Percentiles rank a stretch among this genome's conserved stretches.
These are phyloP conservation scores for Hydroisotoma schaefferi DNA, from an alignment of 2,888 invertebrate genomes.

Conservation along the genomic window DNA sequence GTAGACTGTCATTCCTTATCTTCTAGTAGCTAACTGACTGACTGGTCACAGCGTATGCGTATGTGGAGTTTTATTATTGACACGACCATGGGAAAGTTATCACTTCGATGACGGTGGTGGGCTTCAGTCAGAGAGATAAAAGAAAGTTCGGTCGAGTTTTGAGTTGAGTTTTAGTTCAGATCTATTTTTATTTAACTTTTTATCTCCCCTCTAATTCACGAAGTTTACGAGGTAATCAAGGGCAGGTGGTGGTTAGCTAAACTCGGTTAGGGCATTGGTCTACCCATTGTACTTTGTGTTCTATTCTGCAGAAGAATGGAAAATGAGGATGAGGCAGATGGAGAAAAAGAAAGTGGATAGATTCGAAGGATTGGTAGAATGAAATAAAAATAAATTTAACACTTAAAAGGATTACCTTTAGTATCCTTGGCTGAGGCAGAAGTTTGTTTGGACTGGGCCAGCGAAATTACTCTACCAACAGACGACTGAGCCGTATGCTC, in stretches of 20 bases:
- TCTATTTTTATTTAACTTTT: background rate
- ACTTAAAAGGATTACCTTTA: conserved; percentile 9
- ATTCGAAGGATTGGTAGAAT: background rate
- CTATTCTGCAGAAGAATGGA: too few species aligned
- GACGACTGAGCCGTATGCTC: too few species aligned
- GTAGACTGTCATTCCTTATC: too few species aligned
- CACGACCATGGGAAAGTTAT: conserved; percentile 1
- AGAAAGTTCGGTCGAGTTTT: too few species aligned
- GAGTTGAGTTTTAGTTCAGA: conserved; percentile 12
- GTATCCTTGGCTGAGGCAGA: too few species aligned
- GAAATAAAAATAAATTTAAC: conserved; percentile 5
- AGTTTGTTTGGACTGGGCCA: too few species aligned
- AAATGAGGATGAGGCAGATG: background rate
- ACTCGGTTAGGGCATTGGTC: background rate
- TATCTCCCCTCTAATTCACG: conserved; percentile 8
- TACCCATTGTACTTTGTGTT: background rate
- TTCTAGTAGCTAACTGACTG: too few species aligned
- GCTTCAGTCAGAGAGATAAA: too few species aligned
- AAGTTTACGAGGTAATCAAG: conserved; percentile 15
- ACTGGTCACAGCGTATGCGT: too few species aligned
- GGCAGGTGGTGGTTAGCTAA: conserved; percentile 9
- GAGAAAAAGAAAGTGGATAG: background rate
- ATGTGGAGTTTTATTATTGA: conserved; percentile 13
- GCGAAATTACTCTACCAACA: too few species aligned
- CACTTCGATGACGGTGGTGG: conserved; percentile 4